A percentile compares a stretch with the other conserved stretches of the same genome.
These are phyloP conservation scores for Halocaridina rubra DNA, from an alignment of 2,888 invertebrate species.

Conservation along the genomic window DNA sequence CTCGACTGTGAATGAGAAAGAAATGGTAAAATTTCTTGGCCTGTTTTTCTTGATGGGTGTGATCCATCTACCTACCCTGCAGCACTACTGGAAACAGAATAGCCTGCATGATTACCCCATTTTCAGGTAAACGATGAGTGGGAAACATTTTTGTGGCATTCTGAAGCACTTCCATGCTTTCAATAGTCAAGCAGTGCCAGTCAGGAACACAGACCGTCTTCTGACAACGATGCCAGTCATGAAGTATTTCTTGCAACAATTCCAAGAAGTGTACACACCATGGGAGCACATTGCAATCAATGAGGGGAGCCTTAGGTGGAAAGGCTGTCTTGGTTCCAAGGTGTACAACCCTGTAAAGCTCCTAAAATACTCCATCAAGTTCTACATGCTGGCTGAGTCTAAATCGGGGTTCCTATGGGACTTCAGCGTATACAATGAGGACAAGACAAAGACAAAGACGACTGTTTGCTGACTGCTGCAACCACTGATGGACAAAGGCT, in stretches of 20 bases:
- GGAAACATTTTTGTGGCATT: background rate
- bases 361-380: background rate
- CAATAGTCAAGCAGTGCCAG: background rate
- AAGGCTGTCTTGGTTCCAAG: background rate
- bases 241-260: background rate
- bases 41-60: background rate
- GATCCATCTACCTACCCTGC: background rate
- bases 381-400: background rate
- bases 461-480: background rate
- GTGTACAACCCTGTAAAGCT: background rate
- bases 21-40: background rate
- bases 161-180: conserved; percentile 11
- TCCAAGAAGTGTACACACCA: background rate
- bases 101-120: background rate
- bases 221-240: background rate
- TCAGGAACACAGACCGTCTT: background rate
- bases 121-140: background rate
- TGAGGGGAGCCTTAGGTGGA: background rate
- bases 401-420: background rate
- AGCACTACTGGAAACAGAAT: background rate
- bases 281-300: background rate
- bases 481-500: background rate
- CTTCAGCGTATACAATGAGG: background rate
- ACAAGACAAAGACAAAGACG: background rate
- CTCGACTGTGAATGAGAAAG: background rate